A percentile compares a stretch with the other conserved stretches of the same genome.
These are phyloP conservation scores for Scotopteryx bipunctaria DNA, from an alignment of 2,888 invertebrate genomes.

Conservation along the genomic window DNA sequence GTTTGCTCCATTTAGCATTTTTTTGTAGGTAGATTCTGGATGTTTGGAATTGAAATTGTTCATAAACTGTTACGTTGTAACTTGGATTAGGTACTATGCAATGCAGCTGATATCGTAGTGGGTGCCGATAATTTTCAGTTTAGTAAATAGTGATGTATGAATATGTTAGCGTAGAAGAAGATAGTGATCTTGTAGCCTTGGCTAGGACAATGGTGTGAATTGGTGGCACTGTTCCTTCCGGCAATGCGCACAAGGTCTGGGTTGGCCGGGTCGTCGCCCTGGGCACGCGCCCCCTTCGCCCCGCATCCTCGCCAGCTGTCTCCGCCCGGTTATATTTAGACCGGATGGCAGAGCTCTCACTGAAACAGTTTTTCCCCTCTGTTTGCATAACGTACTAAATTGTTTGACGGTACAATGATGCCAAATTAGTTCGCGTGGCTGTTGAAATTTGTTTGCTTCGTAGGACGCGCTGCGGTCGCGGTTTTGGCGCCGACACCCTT, in stretches of 20 bases:
- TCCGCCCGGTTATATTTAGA: conserved; percentile 74
- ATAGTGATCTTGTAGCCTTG: conserved; percentile 4
- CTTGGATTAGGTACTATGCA: no score
- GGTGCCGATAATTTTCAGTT: no score
- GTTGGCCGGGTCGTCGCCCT: conserved; percentile 69
- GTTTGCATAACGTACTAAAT: conserved; percentile 65
- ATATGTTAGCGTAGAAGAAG: neutral
- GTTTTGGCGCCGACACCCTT: conserved; percentile 5
- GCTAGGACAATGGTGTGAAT: conserved; percentile 53
- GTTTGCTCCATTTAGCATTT: no score
- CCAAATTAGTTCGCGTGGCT: conserved; percentile 32
- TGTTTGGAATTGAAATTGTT: no score
- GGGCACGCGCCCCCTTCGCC: conserved; percentile 39
- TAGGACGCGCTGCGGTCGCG: conserved; percentile 15
- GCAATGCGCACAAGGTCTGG: conserved; percentile 72
- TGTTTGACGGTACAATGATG: conserved; percentile 50
- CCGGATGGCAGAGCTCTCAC: conserved; percentile 70
- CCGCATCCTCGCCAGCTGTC: conserved; percentile 59
- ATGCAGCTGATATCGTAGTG: no score
- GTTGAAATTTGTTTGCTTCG: conserved; percentile 22
- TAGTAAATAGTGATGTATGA: no score
- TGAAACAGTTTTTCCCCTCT: conserved; percentile 73
- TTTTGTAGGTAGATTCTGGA: no score
- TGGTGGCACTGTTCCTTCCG: conserved; percentile 58
- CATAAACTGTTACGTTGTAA: no score